A percentile compares a stretch with the other conserved stretches of the same genome.
Conservation (phyloP, 2,888 invertebrate species). For the Hirtodrosophila alboralis region DNA sequence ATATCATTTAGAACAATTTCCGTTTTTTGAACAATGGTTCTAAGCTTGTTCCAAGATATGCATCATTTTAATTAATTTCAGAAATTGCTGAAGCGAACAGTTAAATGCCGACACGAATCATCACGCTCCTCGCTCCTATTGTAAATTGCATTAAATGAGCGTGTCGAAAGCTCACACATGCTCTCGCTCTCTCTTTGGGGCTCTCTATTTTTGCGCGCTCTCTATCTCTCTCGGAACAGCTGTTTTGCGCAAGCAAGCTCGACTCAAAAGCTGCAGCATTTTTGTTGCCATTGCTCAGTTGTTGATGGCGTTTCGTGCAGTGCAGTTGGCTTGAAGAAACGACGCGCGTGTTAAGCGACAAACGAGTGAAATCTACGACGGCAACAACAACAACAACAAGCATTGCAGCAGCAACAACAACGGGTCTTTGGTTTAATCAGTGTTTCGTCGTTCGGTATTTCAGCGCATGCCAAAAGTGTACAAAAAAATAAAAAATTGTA, state of each 20-base stretch:
- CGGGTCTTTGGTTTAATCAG: slow-evolving; percentile 48
- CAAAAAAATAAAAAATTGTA: slow-evolving; percentile 37
- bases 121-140: slow-evolving; percentile 44
- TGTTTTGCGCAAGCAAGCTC: slow-evolving; percentile 54
- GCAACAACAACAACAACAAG: slow-evolving; percentile 18
- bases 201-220: not conserved
- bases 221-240: slow-evolving; percentile 30
- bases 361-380: slow-evolving; percentile 70
- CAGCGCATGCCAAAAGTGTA: slow-evolving; percentile 56
- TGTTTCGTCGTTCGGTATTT: slow-evolving; percentile 28
- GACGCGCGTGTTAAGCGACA: slow-evolving; percentile 42
- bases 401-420: slow-evolving; percentile 13
- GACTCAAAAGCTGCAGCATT: slow-evolving; percentile 65
- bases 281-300: slow-evolving; percentile 40
- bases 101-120: slow-evolving; percentile 27
- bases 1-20: slow-evolving; percentile 36
- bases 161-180: slow-evolving; percentile 26
- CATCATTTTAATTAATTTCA: slow-evolving; percentile 55
- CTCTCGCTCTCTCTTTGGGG: not conserved
- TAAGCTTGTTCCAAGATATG: slow-evolving; percentile 36
- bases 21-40: slow-evolving; percentile 58
- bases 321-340: slow-evolving; percentile 48
- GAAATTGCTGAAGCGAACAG: slow-evolving; percentile 39
- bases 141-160: slow-evolving; percentile 43
- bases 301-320: slow-evolving; percentile 49